Evolutionary conservation across 2,797 vertebrate genomes (phyloP), one percentile per base, ranked within the genome.

Genomic region (Somateria mollissima): DNA sequence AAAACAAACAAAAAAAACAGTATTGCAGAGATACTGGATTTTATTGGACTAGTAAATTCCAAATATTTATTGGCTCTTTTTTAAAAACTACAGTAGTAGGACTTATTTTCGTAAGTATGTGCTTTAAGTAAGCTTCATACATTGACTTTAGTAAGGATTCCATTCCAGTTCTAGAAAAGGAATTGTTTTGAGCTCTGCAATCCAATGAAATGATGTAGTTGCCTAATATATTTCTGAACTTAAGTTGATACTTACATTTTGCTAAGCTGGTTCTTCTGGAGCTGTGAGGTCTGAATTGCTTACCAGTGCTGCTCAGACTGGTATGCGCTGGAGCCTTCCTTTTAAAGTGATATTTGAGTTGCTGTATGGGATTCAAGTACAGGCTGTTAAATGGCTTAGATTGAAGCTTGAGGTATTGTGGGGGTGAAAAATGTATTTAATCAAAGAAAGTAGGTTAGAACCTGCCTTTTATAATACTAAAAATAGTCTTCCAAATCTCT

Each of bases 151-250:
- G 22, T 65, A 41, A 87, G 60, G 34, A 41, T 76, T 94, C 75
- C 34, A 6, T 87, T 85, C 39, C 49, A 51, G 14, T 74, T 90
- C 91, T 96, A 80, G 90, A 95, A 96, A 91, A 96, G 92, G 94
- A 95, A 92, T 94, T 95, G 95, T 96, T 96, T 92, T 69, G 83
- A 91, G 43, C 49, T 67, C 49, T 94, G 72, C 95, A 15, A 51
- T 94, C 95, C 95, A 90, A 4, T 79, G 74, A 86, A 88, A 67
- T 96, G 92, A 95, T 86, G 92, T 82, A 86, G 67, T 91, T 92
- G 74, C 95, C 36, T 64, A 92, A 96, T 96, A 95, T 96, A 84
- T 90, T 94, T 84, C 49, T 95, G 92, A 94, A 91, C 91, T 91
- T 86, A 70, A 96, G 43, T 15, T 90, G 91, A 84, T 96, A 74